phyloP scores from a whole-genome alignment of 2,797 vertebrate species.

The Mastacembelus armatus region DNA sequence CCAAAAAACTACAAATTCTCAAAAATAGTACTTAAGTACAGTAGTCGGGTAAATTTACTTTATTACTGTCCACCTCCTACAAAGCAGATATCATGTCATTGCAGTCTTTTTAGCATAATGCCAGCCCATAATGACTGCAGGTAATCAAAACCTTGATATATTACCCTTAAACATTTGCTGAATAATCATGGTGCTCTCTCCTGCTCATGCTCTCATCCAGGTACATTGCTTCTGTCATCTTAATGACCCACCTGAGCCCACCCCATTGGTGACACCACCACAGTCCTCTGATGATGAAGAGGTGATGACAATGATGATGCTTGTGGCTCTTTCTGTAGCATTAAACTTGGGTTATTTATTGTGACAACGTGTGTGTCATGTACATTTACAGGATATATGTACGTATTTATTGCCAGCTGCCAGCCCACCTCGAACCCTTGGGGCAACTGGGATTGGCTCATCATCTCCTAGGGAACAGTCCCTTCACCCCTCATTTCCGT shows the following conservation, averaged over 20 bases:
- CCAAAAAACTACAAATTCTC: no score
- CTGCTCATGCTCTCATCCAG: conserved; percentile 53
- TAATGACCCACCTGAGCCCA: conserved; percentile 73
- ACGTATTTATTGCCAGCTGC: conserved; percentile 54
- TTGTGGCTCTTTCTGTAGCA: background rate
- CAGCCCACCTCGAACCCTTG: conserved; percentile 70
- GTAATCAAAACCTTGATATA: no score
- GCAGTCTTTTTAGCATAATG: no score
- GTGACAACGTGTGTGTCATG: conserved; percentile 1
- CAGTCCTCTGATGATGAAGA: conserved; percentile 90
- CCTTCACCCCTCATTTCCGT: conserved; percentile 84
- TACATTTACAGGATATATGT: conserved; percentile 46
- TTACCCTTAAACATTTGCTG: no score
- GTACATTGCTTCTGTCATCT: conserved; percentile 85
- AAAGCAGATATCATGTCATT: no score
- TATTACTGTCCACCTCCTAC: no score
- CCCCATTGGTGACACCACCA: conserved; percentile 74
- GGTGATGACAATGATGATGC: conserved; percentile 48
- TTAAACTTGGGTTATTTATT: background rate
- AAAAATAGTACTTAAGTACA: no score
- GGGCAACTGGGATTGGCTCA: conserved; percentile 50
- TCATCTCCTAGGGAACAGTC: conserved; percentile 82
- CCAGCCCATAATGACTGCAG: no score
- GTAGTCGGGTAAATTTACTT: no score
- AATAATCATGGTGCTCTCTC: background rate